phyloP scores from a whole-genome alignment of 2,888 invertebrate genomes.

The Pteria penguin region DNA sequence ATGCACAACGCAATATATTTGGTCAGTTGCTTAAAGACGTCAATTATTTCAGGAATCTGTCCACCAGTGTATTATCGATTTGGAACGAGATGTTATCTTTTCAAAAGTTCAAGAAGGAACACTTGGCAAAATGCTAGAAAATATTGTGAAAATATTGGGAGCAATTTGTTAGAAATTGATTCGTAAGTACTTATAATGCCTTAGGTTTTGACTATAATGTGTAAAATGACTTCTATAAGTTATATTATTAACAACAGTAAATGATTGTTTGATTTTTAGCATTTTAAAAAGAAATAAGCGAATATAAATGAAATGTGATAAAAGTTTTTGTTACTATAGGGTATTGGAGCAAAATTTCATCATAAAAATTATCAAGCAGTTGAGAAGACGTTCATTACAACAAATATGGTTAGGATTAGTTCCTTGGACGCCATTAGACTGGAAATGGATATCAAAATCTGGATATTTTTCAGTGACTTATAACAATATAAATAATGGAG shows the following conservation, averaged over 20 bases:
- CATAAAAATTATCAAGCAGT: not conserved
- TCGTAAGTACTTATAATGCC: conserved; percentile 32
- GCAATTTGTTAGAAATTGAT: conserved; percentile 46
- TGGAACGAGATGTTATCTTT: conserved; percentile 38
- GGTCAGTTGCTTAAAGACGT: too few relatives aligned
- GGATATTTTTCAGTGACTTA: not conserved
- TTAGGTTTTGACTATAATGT: not conserved
- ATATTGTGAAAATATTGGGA: conserved; percentile 44
- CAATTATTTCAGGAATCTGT: conserved; percentile 35
- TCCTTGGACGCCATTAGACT: too few relatives aligned
- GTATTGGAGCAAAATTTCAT: too few relatives aligned
- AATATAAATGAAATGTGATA: too few relatives aligned
- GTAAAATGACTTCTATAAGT: too few relatives aligned
- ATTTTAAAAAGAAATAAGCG: too few relatives aligned
- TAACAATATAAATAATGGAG: not conserved
- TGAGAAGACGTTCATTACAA: not conserved
- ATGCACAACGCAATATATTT: too few relatives aligned
- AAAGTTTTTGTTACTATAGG: too few relatives aligned
- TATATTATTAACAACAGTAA: too few relatives aligned
- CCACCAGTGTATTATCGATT: conserved; percentile 22
- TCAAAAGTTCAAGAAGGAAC: conserved; percentile 5
- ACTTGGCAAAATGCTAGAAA: conserved; percentile 49
- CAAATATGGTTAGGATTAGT: not conserved
- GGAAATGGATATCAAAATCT: not conserved
- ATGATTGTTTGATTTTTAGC: not conserved